A percentile compares a stretch with the other conserved stretches of the same genome.
Evolutionary conservation across 92 coral and sea anemone genomes (phyloP).

Genomic region (Zoanthus sansibaricus): DNA sequence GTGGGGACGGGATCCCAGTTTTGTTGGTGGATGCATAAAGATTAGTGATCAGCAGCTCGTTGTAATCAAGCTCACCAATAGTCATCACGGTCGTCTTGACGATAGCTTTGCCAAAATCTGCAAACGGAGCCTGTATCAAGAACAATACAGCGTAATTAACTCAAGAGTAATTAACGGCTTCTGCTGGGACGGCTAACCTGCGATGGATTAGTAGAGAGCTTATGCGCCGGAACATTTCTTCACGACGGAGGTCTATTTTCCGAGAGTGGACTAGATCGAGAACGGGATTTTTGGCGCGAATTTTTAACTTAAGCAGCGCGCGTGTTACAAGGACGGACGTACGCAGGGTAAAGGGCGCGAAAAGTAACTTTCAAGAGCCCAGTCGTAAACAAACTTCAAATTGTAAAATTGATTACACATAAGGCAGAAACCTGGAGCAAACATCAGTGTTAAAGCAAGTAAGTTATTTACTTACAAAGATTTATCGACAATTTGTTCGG

Average conservation of each 20-base stretch:
- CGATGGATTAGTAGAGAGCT: background rate
- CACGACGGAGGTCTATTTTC: no score
- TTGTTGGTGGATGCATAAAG: slow-evolving; percentile 24
- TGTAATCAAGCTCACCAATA: slow-evolving; percentile 82
- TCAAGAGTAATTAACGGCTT: background rate
- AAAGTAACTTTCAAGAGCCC: no score
- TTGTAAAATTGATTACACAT: no score
- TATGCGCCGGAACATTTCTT: background rate
- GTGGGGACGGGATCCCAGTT: slow-evolving; percentile 59
- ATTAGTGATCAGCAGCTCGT: slow-evolving; percentile 68
- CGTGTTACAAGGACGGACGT: background rate
- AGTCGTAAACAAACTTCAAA: no score
- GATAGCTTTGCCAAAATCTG: slow-evolving; percentile 58
- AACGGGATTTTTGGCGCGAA: no score
- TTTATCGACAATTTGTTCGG: no score
- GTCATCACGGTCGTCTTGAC: slow-evolving; percentile 82
- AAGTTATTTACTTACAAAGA: no score
- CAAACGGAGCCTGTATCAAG: slow-evolving; percentile 74
- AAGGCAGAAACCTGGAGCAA: no score
- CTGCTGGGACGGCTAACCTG: background rate
- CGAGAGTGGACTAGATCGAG: no score
- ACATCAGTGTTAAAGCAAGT: no score
- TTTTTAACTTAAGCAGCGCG: no score
- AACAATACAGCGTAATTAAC: background rate
- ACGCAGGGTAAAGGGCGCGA: no score